Base-by-base conservation (phyloP, 2,888 invertebrate species). In the Parochlus steinenii region DNA sequence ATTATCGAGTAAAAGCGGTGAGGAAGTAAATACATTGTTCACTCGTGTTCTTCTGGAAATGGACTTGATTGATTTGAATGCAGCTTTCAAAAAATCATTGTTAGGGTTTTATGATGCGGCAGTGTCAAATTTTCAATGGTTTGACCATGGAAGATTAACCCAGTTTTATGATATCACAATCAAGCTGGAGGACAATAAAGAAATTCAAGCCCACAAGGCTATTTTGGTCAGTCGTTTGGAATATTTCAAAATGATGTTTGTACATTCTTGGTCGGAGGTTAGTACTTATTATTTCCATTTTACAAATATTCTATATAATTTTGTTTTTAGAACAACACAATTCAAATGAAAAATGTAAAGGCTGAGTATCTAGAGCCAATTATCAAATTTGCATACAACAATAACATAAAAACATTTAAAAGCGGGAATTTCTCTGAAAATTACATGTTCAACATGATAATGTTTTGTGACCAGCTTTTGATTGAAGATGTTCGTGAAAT, bases 231-330 rank as follows among this genome's bases (percentile, higher is more conserved):
- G 82, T 0, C 58, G 85, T 20, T 58, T 81, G n/a, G 85, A 87
- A 43, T 89, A 87, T 55, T 89, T 89, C 52, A 69, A 72, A 40
- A 76, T 76, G 46, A 81, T 89, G 80, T 76, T 87, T 46, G 69
- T 73, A 48, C 70, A 73, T 46, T 69, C 75, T 27, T 87, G 86
- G 86, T 63, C 69, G 31, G 75, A 76, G 67, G 76, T 75, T 48
- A 52, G 56, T 48, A 11, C 16, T 4, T 18, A 28, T 2, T 27
- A 34, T 26, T 34, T 34, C 5, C 3, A 16, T 4, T 15, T 33
- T 34, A 19, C 5, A 39, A 22, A 14, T 6, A n/a, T 19, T 39
- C 25, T 14, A 7, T 8, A 24, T 29, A 17, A 7, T 15, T 39
- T 18, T 22, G 15, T 16, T 36, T 30, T 48, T 52, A 2, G 55